Conservation (phyloP, 2,797 vertebrate genomes). For the Myotis myotis region DNA sequence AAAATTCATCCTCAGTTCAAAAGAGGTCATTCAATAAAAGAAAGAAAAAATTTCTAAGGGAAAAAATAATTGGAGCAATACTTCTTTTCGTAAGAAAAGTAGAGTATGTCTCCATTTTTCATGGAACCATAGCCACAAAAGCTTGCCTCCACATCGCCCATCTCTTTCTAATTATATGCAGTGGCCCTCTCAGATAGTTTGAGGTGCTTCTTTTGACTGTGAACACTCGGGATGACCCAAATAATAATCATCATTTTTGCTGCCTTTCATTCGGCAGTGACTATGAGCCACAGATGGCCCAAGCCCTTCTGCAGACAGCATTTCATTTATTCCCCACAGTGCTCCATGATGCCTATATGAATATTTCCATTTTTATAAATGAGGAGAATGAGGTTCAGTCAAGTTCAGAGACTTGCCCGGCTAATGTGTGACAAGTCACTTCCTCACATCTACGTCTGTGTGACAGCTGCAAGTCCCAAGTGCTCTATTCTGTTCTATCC, state of each 20-base stretch:
- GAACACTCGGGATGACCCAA: not conserved
- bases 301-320: too few species aligned
- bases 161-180: not conserved
- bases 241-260: not conserved
- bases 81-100: slow-evolving; percentile 16
- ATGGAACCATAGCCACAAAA: not conserved
- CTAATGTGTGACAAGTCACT: not conserved
- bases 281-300: not conserved
- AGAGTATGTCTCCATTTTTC: not conserved
- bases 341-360: not conserved
- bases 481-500: not conserved
- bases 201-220: not conserved
- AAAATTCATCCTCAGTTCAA: not conserved
- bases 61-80: not conserved
- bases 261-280: not conserved
- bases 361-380: not conserved
- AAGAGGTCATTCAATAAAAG: slow-evolving; percentile 7
- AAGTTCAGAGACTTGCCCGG: not conserved
- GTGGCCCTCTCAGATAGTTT: not conserved
- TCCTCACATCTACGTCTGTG: not conserved
- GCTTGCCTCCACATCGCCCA: not conserved
- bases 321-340: not conserved
- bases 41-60: slow-evolving; percentile 48
- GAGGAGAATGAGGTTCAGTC: not conserved
- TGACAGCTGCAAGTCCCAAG: not conserved